Conservation (phyloP, 2,888 invertebrate species). For the Dysmachus trigonus region DNA sequence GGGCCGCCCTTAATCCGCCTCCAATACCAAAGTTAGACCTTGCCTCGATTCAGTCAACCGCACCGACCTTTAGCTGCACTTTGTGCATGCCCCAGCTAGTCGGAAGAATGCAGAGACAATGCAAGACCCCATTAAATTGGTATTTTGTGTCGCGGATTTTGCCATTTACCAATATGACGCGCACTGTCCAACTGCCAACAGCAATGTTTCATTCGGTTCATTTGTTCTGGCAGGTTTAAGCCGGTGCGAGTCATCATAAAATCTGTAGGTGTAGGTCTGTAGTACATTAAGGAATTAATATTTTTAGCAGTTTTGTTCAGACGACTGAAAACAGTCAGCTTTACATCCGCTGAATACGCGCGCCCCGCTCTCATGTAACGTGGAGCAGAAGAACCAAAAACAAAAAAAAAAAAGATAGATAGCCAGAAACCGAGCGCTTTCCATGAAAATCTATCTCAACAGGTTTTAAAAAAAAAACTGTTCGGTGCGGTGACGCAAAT, state of each 20-base stretch:
- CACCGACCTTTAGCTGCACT: not conserved
- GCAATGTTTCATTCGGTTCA: too few relatives aligned
- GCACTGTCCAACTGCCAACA: not conserved
- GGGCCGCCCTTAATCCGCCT: slow-evolving; percentile 26
- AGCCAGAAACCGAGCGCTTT: not conserved
- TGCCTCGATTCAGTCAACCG: not conserved
- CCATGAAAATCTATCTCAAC: not conserved
- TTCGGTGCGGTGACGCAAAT: not conserved
- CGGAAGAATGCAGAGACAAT: not conserved
- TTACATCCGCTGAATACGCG: not conserved
- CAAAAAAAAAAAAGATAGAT: not conserved
- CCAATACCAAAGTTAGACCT: slow-evolving; percentile 38
- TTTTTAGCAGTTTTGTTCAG: not conserved
- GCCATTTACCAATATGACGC: not conserved
- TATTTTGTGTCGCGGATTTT: not conserved
- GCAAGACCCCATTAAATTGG: not conserved
- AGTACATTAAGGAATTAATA: not conserved
- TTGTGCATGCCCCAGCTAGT: not conserved
- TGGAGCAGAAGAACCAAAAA: not conserved
- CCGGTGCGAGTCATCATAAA: not conserved
- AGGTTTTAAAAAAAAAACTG: not conserved
- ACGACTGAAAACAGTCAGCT: not conserved
- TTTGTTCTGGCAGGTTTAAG: too few relatives aligned
- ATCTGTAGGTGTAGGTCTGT: not conserved
- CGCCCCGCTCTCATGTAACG: not conserved